Base-by-base conservation (phyloP, 2,113 vertebrate species). In the Entelurus aequoreus region DNA sequence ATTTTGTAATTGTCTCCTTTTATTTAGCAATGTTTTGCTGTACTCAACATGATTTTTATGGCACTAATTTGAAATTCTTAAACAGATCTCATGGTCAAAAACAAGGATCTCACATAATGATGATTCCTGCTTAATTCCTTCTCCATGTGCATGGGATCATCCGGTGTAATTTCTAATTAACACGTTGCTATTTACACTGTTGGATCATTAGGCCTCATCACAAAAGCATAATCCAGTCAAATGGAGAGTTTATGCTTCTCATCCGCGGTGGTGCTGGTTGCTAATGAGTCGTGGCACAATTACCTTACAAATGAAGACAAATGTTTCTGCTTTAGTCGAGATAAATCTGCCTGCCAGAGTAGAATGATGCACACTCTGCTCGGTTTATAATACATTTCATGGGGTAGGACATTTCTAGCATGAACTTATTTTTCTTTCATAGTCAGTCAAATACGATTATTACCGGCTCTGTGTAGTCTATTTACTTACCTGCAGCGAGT, bases 81-180 rank as follows among this genome's bases (percentile, higher is more conserved):
- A 56, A 58, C 28, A 69, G 58, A 66, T 73, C 54, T 68, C 48
- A 63, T 67, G 62, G 52, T 75, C 60, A 35, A 76, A 80, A 67
- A 78, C 78, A 64, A 63, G 55, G 72, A 64, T 68, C 12, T 84
- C 69, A 74, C 62, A 64, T 80, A 68, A 72, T 62, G 44, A 76
- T 62, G 49, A 60, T 37, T 63, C 42, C 58, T 76, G 62, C 58
- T 72, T 81, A 86, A 86, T 84, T 71, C 72, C 80, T 76, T 58
- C 60, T 71, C 68, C 71, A 80, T 92, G 83, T 88, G 83, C 80
- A 78, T 70, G 57, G 65, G 86, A 86, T 91, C 78, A 86, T 84
- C 82, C 69, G 70, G 69, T 75, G 70, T 87, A 82, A 86, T 87
- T 88, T 86, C 84, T 90, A 90, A 92, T 92, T 92, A 92, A 87